Evolutionary conservation across 2,797 vertebrate species (phyloP).

Genomic region (Pseudocheirus occidentalis): DNA sequence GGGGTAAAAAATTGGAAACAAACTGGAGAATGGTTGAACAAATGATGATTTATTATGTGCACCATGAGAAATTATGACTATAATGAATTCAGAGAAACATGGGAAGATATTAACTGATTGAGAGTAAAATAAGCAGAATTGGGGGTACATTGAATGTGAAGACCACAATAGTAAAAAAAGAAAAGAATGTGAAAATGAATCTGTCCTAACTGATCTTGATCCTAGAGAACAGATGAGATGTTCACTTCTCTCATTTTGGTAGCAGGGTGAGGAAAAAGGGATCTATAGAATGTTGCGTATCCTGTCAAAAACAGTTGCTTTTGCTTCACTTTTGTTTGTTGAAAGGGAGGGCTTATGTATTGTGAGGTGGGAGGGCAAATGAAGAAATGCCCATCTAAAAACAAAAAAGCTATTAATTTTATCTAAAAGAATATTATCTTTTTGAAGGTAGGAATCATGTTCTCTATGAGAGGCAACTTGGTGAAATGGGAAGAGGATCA

Average conservation of each 20-base stretch:
- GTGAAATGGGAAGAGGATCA: background rate
- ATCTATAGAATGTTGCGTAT: background rate
- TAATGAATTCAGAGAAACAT: background rate
- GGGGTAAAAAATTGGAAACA: background rate
- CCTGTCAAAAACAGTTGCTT: background rate
- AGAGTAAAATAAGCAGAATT: background rate
- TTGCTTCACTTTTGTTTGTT: background rate
- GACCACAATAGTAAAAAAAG: background rate
- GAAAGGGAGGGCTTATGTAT: background rate
- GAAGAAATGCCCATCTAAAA: background rate
- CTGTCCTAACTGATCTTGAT: background rate
- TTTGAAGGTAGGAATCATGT: background rate
- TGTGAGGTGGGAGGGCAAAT: background rate
- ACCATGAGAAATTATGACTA: background rate
- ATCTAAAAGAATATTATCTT: background rate
- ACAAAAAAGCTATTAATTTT: background rate
- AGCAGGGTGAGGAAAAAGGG: background rate
- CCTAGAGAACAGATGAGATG: background rate
- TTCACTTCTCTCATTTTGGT: background rate
- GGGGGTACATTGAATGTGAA: background rate
- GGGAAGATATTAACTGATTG: background rate
- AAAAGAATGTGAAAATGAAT: background rate
- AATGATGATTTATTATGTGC: background rate
- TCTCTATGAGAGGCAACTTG: background rate
- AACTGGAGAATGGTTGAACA: background rate